Evolutionary conservation across 2,797 vertebrate species (phyloP).

Genomic region (Pristis pectinata): DNA sequence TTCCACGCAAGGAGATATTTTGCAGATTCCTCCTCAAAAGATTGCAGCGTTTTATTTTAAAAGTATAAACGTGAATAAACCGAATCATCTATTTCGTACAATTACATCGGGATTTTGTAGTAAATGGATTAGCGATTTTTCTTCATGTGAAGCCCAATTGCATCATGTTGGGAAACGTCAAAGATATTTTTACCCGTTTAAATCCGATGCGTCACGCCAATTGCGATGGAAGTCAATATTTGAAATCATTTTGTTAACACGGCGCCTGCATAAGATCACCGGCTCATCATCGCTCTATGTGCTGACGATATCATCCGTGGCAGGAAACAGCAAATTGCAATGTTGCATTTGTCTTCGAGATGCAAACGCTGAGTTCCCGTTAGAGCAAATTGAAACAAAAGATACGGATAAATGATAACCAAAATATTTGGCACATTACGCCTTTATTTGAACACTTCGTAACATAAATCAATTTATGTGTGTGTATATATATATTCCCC

Average conservation of each 20-base stretch:
- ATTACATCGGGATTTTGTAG: not conserved
- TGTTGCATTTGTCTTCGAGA: not conserved
- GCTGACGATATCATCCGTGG: not conserved
- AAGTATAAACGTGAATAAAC: not conserved
- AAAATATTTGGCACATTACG: not conserved
- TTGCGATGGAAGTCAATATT: slow-evolving; percentile 23
- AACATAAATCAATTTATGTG: not conserved
- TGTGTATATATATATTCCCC: too few relatives aligned
- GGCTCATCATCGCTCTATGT: not conserved
- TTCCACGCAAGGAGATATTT: not conserved
- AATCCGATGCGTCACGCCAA: not conserved
- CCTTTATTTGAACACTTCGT: not conserved
- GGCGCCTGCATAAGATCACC: not conserved
- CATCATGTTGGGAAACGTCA: not conserved
- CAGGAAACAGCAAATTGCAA: not conserved
- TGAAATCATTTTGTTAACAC: slow-evolving; percentile 13
- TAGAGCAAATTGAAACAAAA: not conserved
- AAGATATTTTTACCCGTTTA: slow-evolving; percentile 7
- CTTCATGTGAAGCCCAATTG: not conserved
- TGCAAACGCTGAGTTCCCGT: not conserved
- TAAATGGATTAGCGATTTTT: not conserved
- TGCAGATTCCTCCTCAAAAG: not conserved
- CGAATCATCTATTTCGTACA: not conserved
- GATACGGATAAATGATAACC: too few relatives aligned
- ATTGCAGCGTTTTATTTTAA: not conserved